Evolutionary conservation across 2,888 invertebrate species (phyloP).

Genomic region (Gandaritis pyraliata): DNA sequence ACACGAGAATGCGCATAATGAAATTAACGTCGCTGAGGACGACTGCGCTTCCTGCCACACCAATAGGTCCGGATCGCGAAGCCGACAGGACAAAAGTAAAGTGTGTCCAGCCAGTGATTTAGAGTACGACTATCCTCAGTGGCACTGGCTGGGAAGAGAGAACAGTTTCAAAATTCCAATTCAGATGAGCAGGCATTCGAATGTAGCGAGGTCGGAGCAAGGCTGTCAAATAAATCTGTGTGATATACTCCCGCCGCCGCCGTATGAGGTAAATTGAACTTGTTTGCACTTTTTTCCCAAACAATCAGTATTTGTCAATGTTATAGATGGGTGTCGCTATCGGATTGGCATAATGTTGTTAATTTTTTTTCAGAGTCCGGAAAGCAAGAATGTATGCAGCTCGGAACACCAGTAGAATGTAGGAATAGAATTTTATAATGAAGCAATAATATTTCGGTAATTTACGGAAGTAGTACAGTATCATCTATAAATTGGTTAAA

Average conservation of each 20-base stretch:
- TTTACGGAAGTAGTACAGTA: conserved; percentile 33
- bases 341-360: conserved; percentile 51
- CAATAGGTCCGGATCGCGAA: conserved; percentile 77
- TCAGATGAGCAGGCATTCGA: conserved; percentile 77
- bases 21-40: conserved; percentile 75
- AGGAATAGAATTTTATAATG: conserved; percentile 27
- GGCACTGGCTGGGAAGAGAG: conserved; percentile 81
- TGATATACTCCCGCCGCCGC: conserved; percentile 87
- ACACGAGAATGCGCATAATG: conserved; percentile 71
- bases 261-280: conserved; percentile 84
- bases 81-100: conserved; percentile 81
- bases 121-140: conserved; percentile 81
- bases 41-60: conserved; percentile 79
- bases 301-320: conserved; percentile 49
- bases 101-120: conserved; percentile 79
- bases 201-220: conserved; percentile 78
- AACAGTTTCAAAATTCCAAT: conserved; percentile 83
- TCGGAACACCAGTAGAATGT: conserved; percentile 46
- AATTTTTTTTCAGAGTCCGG: conserved; percentile 70
- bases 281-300: conserved; percentile 59
- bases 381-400: conserved; percentile 65
- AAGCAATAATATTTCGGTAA: conserved; percentile 63
- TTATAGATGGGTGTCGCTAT: conserved; percentile 44
- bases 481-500: conserved; percentile 24
- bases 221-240: conserved; percentile 86